phyloP scores from a whole-genome alignment of 1,140 invertebrate species.

The Drosophila repletoides region DNA sequence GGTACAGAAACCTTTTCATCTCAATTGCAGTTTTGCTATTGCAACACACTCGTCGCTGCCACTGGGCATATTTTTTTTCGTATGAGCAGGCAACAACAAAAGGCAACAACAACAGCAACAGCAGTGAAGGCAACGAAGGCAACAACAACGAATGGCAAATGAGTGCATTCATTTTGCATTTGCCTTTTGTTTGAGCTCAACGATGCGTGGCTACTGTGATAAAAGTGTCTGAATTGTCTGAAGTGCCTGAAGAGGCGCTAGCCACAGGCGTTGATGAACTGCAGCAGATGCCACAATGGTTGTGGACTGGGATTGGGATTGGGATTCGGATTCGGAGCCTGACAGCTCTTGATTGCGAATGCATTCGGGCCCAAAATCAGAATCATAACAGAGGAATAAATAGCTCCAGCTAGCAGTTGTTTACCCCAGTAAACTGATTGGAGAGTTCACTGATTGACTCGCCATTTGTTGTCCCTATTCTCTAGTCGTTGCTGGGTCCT shows the following conservation, averaged over 20 bases:
- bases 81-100: slow-evolving; percentile 54
- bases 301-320: no score
- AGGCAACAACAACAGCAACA: slow-evolving; percentile 5
- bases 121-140: not conserved
- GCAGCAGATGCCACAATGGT: no score
- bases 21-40: not conserved
- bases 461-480: no score
- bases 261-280: slow-evolving; percentile 35
- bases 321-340: no score
- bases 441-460: no score
- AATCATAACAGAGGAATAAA: no score
- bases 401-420: no score
- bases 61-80: slow-evolving; percentile 7
- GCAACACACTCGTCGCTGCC: not conserved
- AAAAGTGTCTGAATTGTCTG: slow-evolving; percentile 67
- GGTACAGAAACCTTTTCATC: no score
- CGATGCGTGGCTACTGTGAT: slow-evolving; percentile 72
- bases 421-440: no score
- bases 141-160: slow-evolving; percentile 9
- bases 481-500: no score
- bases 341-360: slow-evolving; percentile 12
- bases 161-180: slow-evolving; percentile 52
- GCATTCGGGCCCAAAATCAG: no score
- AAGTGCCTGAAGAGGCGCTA: slow-evolving; percentile 16
- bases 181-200: slow-evolving; percentile 70